Conservation (phyloP, 2,113 vertebrate species). For the Marmota monax region DNA sequence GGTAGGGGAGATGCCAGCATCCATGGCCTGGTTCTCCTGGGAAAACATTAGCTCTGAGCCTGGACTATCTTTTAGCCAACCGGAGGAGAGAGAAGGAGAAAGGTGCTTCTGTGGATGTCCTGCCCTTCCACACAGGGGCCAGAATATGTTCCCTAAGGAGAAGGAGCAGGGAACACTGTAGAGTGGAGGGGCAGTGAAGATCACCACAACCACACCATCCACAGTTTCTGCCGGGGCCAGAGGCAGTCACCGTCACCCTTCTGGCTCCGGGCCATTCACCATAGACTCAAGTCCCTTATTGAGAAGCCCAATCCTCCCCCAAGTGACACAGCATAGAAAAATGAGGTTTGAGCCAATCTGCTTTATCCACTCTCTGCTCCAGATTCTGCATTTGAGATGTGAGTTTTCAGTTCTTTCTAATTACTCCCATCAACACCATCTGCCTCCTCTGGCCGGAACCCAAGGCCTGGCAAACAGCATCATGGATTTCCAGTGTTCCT, state of each 20-base stretch:
- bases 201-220: background rate
- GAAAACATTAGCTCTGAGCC: background rate
- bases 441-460: background rate
- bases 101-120: background rate
- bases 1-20: background rate
- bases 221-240: background rate
- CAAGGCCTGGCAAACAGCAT: constrained; percentile 10
- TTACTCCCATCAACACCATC: background rate
- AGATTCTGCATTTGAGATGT: background rate
- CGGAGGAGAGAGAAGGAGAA: background rate
- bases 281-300: background rate
- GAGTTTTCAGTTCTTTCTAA: constrained; percentile 12
- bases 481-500: background rate
- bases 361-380: background rate
- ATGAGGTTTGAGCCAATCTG: background rate
- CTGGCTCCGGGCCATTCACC: background rate
- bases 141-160: background rate
- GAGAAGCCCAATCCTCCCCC: background rate
- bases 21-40: background rate
- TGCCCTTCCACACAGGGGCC: background rate
- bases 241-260: background rate
- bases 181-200: background rate
- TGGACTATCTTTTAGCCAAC: background rate
- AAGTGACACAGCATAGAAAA: background rate
- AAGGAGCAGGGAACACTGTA: background rate